A percentile compares a stretch with the other conserved stretches of the same genome.
These are phyloP conservation scores for Rhizoglyphus robini DNA, from an alignment of 1,140 invertebrate species.

Conservation along the genomic window DNA sequence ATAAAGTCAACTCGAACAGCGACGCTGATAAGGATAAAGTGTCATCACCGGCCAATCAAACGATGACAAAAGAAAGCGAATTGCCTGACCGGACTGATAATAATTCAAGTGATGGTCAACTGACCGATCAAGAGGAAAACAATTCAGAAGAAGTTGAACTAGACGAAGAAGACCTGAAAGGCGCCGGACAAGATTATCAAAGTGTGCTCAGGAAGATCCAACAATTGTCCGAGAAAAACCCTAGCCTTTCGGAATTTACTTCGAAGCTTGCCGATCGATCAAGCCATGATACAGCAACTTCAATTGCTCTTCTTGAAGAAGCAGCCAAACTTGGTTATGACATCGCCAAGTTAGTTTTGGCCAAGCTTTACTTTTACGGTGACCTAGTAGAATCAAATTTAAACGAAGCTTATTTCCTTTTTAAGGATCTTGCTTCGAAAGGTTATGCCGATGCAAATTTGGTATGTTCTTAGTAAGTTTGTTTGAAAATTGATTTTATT, in stretches of 20 bases:
- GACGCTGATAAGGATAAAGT: not conserved
- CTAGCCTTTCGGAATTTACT: too few species aligned
- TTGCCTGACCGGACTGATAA: too few species aligned
- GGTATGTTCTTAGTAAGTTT: constrained; percentile 37
- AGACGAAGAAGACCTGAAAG: not conserved
- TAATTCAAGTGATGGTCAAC: not conserved
- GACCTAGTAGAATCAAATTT: constrained; percentile 54
- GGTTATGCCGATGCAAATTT: constrained; percentile 78
- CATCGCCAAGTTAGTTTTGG: constrained; percentile 30
- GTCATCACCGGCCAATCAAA: not conserved
- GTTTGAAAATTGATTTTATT: not conserved
- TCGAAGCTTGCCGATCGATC: too few species aligned
- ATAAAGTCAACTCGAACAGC: not conserved
- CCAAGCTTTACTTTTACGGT: constrained; percentile 73
- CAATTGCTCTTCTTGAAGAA: not conserved
- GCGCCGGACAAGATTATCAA: not conserved
- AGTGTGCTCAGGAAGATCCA: not conserved
- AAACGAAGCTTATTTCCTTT: constrained; percentile 54
- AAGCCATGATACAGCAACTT: too few species aligned
- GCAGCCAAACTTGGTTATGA: not conserved
- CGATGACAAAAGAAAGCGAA: not conserved
- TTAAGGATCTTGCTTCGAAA: constrained; percentile 55
- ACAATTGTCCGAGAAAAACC: not conserved
- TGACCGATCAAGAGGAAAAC: not conserved
- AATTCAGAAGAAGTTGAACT: not conserved